phyloP scores from a whole-genome alignment of 92 coral and sea anemone species.

The Umimayanthus chanpuru region DNA sequence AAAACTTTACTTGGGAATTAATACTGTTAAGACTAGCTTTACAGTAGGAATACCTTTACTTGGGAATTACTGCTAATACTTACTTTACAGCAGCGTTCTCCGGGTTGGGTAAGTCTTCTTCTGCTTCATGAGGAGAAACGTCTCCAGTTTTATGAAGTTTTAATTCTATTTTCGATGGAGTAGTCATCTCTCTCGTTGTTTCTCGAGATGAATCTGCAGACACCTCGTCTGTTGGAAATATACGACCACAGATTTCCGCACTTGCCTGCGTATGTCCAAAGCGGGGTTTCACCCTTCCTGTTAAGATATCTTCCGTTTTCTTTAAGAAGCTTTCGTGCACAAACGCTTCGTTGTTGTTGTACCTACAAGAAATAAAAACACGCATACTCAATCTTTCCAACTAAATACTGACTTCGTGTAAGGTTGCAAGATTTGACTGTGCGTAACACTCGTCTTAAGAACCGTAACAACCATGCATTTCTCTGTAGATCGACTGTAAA shows the following conservation, averaged over 20 bases:
- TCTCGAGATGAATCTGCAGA: neutral
- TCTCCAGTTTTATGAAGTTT: neutral
- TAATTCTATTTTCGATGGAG: neutral
- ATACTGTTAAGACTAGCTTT: neutral
- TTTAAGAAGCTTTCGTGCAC: slow-evolving; percentile 29
- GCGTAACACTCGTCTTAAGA: neutral
- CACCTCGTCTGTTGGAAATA: slow-evolving; percentile 1
- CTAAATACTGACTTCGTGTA: no score
- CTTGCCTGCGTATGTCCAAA: neutral
- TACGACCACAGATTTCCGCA: neutral
- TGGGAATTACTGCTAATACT: neutral
- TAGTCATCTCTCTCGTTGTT: neutral
- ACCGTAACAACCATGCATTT: no score
- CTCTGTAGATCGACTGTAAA: neutral
- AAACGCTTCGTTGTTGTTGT: slow-evolving; percentile 31
- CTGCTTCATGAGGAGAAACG: neutral
- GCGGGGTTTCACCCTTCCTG: neutral
- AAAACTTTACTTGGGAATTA: no score
- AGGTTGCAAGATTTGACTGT: no score
- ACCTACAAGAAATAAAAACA: neutral
- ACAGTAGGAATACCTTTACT: neutral
- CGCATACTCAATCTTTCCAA: neutral
- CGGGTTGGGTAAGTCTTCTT: neutral
- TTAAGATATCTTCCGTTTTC: neutral
- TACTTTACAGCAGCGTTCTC: neutral